Evolutionary conservation across 2,113 vertebrate genomes (phyloP), one percentile per base, ranked within the genome.

Genomic region (Elgaria multicarinata): DNA sequence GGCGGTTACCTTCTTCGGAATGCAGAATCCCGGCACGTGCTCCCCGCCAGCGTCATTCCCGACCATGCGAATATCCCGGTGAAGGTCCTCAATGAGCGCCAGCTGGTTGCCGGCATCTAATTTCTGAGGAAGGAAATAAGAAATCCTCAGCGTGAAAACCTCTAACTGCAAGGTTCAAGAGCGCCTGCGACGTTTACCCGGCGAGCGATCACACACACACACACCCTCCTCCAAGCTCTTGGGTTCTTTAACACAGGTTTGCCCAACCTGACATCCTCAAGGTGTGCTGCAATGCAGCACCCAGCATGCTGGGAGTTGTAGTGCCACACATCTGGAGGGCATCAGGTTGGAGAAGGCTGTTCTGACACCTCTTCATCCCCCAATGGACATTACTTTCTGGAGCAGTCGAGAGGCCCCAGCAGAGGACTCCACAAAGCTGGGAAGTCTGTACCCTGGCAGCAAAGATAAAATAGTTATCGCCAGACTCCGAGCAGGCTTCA

Each of bases 61-160:
- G 33, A 97, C 97, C 85, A 98, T 97, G 81, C 97, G 97, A 78
- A 99, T 98, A 95, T 99, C 99, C 94, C 98, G 97, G 95, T 99
- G 99, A 80, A 99, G 97, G 91, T 99, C 99, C 83, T 99, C 99
- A 50, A 99, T 99, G 71, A 99, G 96, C 78, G 98, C 97, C 93
- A 99, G 97, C 97, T 99, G 99, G 97, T 98, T 99, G 87, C 97
- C 98, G 0, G 99, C 98, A 22, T 99, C 99, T 92, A 99, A 95
- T 94, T 99, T 99, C 99, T 99, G 93, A 46, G 91, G 50, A 88
- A 91, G 67, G 93, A 67, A n/a, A 77, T 87, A 24, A 14, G 20
- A 10, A 89, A 85, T 4, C 39, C 74, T 87, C 58, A 9, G 66
- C 12, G 62, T 71, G 86, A 39, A 80, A 66, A 16, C 42, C 3